Percentiles rank a stretch among this genome's conserved stretches.
phyloP scores from a whole-genome alignment of 2,797 vertebrate genomes.

The Merluccius polli region DNA sequence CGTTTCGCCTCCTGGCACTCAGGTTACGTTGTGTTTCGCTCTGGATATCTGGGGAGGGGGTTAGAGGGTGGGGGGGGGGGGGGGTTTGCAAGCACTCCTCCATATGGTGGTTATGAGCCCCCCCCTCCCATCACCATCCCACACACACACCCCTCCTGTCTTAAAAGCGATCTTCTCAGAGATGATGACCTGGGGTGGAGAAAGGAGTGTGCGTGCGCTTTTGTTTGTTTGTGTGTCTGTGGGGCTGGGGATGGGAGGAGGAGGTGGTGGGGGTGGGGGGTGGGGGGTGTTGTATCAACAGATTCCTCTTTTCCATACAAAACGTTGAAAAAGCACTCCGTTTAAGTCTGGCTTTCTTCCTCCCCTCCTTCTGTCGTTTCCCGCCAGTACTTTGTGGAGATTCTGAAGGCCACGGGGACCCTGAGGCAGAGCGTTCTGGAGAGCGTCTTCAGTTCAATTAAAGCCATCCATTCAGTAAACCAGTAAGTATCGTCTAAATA shows the following conservation, averaged over 20 bases:
- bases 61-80: neutral
- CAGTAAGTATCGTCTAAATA: slow-evolving; percentile 87
- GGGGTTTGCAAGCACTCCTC: neutral
- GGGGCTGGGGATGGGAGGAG: neutral
- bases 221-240: neutral
- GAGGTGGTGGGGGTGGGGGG: neutral
- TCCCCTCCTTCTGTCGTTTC: slow-evolving; percentile 30
- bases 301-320: slow-evolving; percentile 20
- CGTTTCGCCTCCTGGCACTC: neutral
- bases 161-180: no score
- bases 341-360: slow-evolving; percentile 26
- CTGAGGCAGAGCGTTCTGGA: slow-evolving; percentile 78
- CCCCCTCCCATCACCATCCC: no score
- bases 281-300: neutral
- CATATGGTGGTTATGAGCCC: no score
- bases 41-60: neutral
- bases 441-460: slow-evolving; percentile 85
- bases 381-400: slow-evolving; percentile 86
- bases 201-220: neutral
- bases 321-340: slow-evolving; percentile 31
- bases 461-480: slow-evolving; percentile 83
- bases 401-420: slow-evolving; percentile 89
- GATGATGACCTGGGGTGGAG: neutral
- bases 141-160: no score
- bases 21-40: neutral